These are phyloP conservation scores for Dolichopus griseipennis DNA, from an alignment of 2,888 invertebrate species.

Conservation along the genomic window DNA sequence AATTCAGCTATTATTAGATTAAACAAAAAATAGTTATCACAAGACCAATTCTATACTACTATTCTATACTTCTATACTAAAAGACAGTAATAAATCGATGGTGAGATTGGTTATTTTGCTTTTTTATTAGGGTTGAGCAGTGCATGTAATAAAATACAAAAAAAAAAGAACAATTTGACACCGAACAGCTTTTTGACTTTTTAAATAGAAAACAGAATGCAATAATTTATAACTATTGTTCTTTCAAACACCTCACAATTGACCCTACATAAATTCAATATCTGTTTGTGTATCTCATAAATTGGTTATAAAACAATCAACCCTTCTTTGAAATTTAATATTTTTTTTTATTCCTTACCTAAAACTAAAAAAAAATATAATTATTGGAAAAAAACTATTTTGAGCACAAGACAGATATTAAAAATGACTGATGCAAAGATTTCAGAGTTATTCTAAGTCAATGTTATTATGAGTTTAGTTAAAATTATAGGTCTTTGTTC, in stretches of 20 bases:
- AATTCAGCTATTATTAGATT: too few species aligned
- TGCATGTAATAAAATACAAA: background rate
- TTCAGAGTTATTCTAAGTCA: too few species aligned
- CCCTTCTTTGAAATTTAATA: too few species aligned
- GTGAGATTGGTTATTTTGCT: too few species aligned
- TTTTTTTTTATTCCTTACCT: too few species aligned
- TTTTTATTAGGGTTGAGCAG: background rate
- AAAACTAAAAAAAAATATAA: background rate
- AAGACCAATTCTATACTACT: too few species aligned
- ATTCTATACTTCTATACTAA: too few species aligned
- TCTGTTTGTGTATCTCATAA: background rate
- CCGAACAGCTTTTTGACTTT: background rate
- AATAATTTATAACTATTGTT: background rate
- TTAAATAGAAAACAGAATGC: background rate
- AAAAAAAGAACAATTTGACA: background rate
- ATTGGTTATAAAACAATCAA: too few species aligned
- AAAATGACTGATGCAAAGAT: background rate
- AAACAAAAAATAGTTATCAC: too few species aligned
- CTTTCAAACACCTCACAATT: background rate
- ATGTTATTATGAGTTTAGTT: too few species aligned
- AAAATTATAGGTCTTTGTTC: too few species aligned
- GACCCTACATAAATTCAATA: background rate
- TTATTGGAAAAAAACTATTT: background rate
- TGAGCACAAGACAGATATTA: background rate
- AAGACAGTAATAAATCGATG: too few species aligned